A percentile compares a stretch with the other conserved stretches of the same genome.
Evolutionary conservation across 2,888 invertebrate genomes (phyloP).

Genomic region (Tiphia femorata): DNA sequence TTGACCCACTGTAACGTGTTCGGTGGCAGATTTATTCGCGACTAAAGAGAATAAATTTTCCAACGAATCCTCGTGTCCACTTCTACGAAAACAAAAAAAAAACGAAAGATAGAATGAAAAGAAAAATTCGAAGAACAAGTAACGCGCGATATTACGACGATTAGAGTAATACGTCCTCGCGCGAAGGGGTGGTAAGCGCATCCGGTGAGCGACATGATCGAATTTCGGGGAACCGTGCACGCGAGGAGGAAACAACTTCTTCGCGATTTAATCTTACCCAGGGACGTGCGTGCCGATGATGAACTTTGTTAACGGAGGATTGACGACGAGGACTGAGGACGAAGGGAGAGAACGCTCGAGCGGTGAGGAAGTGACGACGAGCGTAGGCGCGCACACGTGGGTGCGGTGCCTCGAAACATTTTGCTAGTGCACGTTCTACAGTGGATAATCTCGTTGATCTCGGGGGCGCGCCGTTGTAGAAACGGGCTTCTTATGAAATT

Average conservation of each 20-base stretch:
- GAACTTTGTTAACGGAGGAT: not conserved
- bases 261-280: not conserved
- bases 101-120: no score
- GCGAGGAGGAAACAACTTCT: not conserved
- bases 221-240: no score
- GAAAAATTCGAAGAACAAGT: no score
- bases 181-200: no score
- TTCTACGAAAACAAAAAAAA: no score
- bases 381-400: slow-evolving; percentile 8
- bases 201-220: no score
- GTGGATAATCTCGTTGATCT: slow-evolving; percentile 29
- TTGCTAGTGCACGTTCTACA: slow-evolving; percentile 12
- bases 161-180: no score
- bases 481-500: slow-evolving; percentile 22
- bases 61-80: no score
- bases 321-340: not conserved
- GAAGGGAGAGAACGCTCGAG: slow-evolving; percentile 15
- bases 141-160: no score
- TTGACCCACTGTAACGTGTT: no score
- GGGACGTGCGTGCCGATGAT: not conserved
- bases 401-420: slow-evolving; percentile 13
- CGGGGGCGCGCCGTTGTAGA: slow-evolving; percentile 1
- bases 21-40: no score
- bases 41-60: no score
- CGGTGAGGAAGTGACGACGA: slow-evolving; percentile 13